Conservation (phyloP, 2,797 vertebrate genomes). For the Acestrorhynchus altus region DNA sequence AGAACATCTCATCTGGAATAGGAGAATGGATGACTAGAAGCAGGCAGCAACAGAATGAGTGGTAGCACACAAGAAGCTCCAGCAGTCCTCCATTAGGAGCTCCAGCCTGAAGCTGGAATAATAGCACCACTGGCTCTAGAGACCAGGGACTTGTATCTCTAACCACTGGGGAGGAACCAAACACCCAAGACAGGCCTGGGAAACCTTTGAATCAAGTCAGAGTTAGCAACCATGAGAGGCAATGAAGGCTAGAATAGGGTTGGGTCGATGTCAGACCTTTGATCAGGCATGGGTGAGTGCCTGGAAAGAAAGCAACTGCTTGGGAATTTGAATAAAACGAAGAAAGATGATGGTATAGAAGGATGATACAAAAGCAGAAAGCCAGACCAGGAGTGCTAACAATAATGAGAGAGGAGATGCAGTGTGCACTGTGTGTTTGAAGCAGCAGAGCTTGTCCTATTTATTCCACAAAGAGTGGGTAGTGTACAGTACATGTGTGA, state of each 20-base stretch:
- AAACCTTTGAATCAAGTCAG: conserved; percentile 34
- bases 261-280: neutral
- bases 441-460: neutral
- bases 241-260: neutral
- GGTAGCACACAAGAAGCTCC: conserved; percentile 33
- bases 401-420: conserved; percentile 1
- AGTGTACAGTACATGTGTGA: neutral
- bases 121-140: conserved; percentile 18
- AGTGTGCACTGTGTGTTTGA: neutral
- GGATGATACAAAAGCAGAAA: neutral
- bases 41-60: conserved; percentile 60
- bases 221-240: neutral
- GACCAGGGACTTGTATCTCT: neutral
- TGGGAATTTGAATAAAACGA: neutral
- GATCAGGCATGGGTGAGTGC: neutral
- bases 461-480: neutral
- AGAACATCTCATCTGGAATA: conserved; percentile 56
- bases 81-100: neutral
- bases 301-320: neutral
- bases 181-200: conserved; percentile 6
- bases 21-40: conserved; percentile 60
- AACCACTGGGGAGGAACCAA: neutral
- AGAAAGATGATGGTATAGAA: neutral
- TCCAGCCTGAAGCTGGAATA: conserved; percentile 5
- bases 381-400: neutral